Conservation (phyloP, 2,888 invertebrate species). For the Archips xylosteana region DNA sequence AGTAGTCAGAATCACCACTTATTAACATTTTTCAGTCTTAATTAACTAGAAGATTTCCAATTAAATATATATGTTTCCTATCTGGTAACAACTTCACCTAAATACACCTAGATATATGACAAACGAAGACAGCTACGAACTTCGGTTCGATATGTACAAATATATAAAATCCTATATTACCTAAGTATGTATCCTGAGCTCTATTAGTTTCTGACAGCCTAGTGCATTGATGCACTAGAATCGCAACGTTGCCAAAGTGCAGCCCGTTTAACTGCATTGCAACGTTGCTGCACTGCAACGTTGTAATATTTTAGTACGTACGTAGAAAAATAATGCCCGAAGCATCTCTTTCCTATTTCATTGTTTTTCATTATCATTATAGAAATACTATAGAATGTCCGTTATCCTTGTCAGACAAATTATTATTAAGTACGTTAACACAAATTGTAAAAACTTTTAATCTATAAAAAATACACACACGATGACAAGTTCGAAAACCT, state of each 20-base stretch:
- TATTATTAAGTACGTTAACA: too few species aligned
- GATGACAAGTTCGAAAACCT: not conserved
- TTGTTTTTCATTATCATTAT: too few species aligned
- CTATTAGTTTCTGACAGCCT: constrained; percentile 18
- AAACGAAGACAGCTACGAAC: not conserved
- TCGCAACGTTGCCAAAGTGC: constrained; percentile 26
- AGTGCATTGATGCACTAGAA: constrained; percentile 23
- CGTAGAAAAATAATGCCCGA: not conserved
- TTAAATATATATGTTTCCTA: not conserved
- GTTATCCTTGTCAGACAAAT: too few species aligned
- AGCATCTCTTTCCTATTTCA: not conserved
- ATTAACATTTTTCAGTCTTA: not conserved
- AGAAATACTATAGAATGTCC: too few species aligned
- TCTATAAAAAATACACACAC: not conserved
- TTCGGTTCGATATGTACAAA: not conserved
- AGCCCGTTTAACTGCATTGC: not conserved
- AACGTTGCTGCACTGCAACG: not conserved
- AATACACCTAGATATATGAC: not conserved
- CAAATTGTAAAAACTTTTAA: too few species aligned
- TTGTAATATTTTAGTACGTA: not conserved
- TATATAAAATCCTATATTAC: too few species aligned
- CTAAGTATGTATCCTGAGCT: too few species aligned
- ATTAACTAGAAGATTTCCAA: not conserved
- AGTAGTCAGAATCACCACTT: not conserved
- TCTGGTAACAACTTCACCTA: not conserved